A percentile compares a stretch with the other conserved stretches of the same genome.
Evolutionary conservation across 2,797 vertebrate species (phyloP).

Genomic region (Sebastes dallii): DNA sequence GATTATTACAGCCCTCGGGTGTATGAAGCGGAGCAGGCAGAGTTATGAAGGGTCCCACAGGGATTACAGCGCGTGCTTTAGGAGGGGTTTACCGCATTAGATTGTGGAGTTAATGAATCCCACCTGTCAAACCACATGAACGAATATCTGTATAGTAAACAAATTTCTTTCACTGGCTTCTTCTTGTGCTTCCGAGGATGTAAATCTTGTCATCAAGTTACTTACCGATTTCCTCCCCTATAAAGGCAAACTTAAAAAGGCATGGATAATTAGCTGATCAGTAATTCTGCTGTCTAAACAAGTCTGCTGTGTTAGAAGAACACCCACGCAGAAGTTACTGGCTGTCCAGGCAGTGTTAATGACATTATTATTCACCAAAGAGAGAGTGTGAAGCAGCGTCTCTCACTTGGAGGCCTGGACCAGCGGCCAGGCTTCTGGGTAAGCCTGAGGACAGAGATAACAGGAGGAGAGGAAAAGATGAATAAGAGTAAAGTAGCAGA

Average conservation of each 20-base stretch:
- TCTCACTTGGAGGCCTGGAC: constrained; percentile 39
- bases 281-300: constrained; percentile 40
- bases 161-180: constrained; percentile 5
- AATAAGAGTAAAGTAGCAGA: neutral
- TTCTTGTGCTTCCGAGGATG: neutral
- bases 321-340: constrained; percentile 11
- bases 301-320: constrained; percentile 22
- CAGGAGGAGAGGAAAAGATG: neutral
- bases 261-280: constrained; percentile 28
- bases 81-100: constrained; percentile 44
- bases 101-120: constrained; percentile 64
- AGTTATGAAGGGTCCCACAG: constrained; percentile 57
- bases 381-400: constrained; percentile 4
- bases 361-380: constrained; percentile 28
- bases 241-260: constrained; percentile 7
- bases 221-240: neutral
- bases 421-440: constrained; percentile 43
- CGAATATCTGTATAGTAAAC: constrained; percentile 48
- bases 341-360: constrained; percentile 29
- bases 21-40: constrained; percentile 30
- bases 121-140: constrained; percentile 53
- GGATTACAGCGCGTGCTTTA: constrained; percentile 61
- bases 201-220: neutral
- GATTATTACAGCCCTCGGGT: constrained; percentile 50
- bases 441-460: constrained; percentile 48